Conservation (phyloP, 2,797 vertebrate genomes). For the Phataginus tetradactyla region DNA sequence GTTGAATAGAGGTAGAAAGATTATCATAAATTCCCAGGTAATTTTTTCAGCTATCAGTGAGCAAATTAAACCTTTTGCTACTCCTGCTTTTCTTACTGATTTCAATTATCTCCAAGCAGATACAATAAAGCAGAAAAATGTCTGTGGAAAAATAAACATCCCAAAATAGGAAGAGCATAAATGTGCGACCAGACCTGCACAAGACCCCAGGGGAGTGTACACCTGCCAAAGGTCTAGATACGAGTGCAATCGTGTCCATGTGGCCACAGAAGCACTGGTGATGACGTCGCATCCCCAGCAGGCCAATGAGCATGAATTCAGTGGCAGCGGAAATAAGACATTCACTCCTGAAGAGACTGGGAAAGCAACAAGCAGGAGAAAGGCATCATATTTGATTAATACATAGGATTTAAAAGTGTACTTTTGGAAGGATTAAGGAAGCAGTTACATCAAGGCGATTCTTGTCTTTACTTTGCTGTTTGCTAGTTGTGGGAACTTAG, state of each 20-base stretch:
- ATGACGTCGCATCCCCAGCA: not conserved
- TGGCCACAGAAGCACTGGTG: not conserved
- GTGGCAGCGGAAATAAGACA: not conserved
- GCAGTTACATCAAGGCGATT: not conserved
- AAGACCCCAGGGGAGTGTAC: not conserved
- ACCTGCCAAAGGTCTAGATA: not conserved
- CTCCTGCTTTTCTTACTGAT: slow-evolving; percentile 23
- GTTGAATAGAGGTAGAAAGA: not conserved
- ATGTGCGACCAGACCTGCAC: not conserved
- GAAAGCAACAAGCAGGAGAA: not conserved
- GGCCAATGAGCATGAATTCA: not conserved
- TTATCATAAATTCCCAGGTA: not conserved
- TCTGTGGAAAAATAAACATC: not conserved
- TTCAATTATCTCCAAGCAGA: slow-evolving; percentile 9
- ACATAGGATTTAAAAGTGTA: not conserved
- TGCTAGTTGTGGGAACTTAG: not conserved
- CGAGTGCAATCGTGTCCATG: not conserved
- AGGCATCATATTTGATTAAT: not conserved
- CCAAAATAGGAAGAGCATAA: not conserved
- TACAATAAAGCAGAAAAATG: not conserved
- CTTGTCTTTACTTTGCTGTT: not conserved
- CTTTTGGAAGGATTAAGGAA: not conserved
- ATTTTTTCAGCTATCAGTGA: not conserved
- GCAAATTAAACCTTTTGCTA: not conserved
- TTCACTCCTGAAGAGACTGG: not conserved